A percentile compares a stretch with the other conserved stretches of the same genome.
Evolutionary conservation across 2,888 invertebrate species (phyloP).

Genomic region (Pediacus dermestoides): DNA sequence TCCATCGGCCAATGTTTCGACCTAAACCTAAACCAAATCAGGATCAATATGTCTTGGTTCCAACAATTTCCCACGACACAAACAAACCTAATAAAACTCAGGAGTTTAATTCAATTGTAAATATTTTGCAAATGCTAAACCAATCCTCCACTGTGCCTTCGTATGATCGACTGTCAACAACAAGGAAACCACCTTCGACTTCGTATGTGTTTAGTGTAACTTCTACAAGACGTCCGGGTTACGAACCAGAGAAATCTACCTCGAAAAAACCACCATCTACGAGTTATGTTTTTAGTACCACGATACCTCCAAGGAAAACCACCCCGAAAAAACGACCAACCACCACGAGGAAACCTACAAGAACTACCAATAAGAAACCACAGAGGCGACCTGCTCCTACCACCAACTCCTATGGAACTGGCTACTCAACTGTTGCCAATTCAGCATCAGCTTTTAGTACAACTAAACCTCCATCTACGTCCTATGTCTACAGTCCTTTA

Average conservation of each 20-base stretch:
- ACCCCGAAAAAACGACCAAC: constrained; percentile 47
- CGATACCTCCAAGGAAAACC: constrained; percentile 41
- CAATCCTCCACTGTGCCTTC: constrained; percentile 43
- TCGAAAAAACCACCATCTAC: constrained; percentile 48
- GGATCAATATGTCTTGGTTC: constrained; percentile 53
- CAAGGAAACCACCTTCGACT: constrained; percentile 49
- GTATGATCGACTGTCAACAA: constrained; percentile 24
- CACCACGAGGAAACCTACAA: constrained; percentile 37
- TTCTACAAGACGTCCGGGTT: constrained; percentile 10
- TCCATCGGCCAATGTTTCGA: constrained; percentile 55
- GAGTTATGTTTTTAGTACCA: constrained; percentile 49
- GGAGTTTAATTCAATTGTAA: constrained; percentile 56
- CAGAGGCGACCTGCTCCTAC: no score
- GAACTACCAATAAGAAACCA: constrained; percentile 15
- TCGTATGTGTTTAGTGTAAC: constrained; percentile 50
- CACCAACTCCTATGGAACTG: constrained; percentile 41
- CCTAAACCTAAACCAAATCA: constrained; percentile 51
- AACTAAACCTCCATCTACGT: constrained; percentile 47
- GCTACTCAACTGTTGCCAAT: constrained; percentile 39
- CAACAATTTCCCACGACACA: constrained; percentile 51
- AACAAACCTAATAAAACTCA: constrained; percentile 44
- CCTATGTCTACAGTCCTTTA: constrained; percentile 45
- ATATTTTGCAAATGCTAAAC: constrained; percentile 65
- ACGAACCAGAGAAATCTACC: constrained; percentile 8
- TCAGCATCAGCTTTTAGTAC: constrained; percentile 35